phyloP scores from a whole-genome alignment of 2,113 vertebrate genomes.

The Raja brachyura region DNA sequence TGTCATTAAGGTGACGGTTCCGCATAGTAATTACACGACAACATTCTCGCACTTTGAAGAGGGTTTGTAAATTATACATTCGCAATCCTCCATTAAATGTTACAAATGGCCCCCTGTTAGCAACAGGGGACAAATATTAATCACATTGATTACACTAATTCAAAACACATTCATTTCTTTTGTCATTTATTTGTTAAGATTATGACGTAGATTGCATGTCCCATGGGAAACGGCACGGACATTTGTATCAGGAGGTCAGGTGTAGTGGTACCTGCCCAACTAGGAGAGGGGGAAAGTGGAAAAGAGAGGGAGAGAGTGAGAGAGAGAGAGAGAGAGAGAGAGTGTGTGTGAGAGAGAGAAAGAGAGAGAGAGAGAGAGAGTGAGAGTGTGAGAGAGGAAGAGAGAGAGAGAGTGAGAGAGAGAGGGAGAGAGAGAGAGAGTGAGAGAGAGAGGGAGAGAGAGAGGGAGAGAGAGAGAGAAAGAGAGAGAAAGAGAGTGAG shows the following conservation, averaged over 20 bases:
- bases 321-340: too few relatives aligned
- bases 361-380: neutral
- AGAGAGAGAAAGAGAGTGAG: too few relatives aligned
- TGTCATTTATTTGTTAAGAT: neutral
- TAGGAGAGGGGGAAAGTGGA: neutral
- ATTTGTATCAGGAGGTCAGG: neutral
- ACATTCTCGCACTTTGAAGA: neutral
- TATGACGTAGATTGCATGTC: neutral
- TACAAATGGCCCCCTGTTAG: neutral
- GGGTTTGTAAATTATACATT: neutral
- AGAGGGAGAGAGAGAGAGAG: too few relatives aligned
- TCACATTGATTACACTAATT: neutral
- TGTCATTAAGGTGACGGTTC: slow-evolving; percentile 1
- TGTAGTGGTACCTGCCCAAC: too few relatives aligned
- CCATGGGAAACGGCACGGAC: neutral
- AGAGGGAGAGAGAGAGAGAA: too few relatives aligned
- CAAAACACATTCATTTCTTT: neutral
- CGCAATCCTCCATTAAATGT: neutral
- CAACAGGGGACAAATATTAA: neutral
- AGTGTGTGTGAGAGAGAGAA: neutral
- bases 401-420: too few relatives aligned
- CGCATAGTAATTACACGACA: neutral
- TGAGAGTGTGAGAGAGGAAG: neutral
- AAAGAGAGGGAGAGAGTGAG: neutral
- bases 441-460: too few relatives aligned